Conservation (phyloP, 2,888 invertebrate species). For the Caenorhabditis imperialis region DNA sequence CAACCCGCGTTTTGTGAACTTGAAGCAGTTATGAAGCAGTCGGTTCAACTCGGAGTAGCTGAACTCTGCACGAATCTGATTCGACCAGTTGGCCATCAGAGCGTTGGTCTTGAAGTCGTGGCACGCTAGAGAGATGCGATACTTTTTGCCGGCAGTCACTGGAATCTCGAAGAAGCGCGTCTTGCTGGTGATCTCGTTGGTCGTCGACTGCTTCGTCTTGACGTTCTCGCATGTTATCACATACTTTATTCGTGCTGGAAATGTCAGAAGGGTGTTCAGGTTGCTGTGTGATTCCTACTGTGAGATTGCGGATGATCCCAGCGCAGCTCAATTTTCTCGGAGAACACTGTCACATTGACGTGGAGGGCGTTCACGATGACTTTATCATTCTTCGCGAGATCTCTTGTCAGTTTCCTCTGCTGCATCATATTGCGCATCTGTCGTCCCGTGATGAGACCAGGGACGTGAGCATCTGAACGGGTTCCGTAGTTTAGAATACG, state of each 20-base stretch:
- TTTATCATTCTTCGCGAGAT: not conserved
- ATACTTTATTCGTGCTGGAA: slow-evolving; percentile 24
- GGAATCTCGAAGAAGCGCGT: slow-evolving; percentile 11
- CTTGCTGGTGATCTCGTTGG: slow-evolving; percentile 5
- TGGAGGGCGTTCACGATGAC: not conserved
- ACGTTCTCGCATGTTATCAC: not conserved
- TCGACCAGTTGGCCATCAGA: slow-evolving; percentile 24
- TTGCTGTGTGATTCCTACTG: no score
- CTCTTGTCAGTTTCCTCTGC: slow-evolving; percentile 11
- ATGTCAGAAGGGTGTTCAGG: slow-evolving; percentile 1
- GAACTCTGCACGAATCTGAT: slow-evolving; percentile 60
- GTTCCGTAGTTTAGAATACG: no score
- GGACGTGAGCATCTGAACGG: slow-evolving; percentile 48
- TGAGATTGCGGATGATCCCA: slow-evolving; percentile 25
- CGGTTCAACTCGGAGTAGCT: slow-evolving; percentile 47
- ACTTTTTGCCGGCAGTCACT: slow-evolving; percentile 30
- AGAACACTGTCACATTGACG: slow-evolving; percentile 13
- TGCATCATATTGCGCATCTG: slow-evolving; percentile 28
- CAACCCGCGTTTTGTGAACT: slow-evolving; percentile 33
- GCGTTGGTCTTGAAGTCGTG: not conserved
- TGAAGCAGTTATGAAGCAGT: slow-evolving; percentile 51
- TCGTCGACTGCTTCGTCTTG: slow-evolving; percentile 4
- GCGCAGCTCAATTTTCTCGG: slow-evolving; percentile 44
- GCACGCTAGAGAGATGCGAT: slow-evolving; percentile 37
- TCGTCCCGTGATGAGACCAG: slow-evolving; percentile 41